Evolutionary conservation across 2,888 invertebrate genomes (phyloP).

Genomic region (Hirtodrosophila histrioides): DNA sequence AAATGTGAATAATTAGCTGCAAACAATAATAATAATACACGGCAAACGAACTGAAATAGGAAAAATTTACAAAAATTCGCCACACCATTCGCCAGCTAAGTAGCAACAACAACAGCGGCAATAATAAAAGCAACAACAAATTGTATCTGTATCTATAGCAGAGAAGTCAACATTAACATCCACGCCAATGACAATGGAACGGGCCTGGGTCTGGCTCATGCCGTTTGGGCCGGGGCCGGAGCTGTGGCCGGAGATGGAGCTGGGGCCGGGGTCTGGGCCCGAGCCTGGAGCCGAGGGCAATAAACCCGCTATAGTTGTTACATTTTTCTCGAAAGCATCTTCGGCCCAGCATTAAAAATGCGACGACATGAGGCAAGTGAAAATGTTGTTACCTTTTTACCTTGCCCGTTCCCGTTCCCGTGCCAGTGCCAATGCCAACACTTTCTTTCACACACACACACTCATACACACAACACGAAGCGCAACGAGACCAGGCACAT

Average conservation of each 20-base stretch:
- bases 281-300: conserved; percentile 59
- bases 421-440: conserved; percentile 40
- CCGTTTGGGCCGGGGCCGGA: conserved; percentile 23
- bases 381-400: conserved; percentile 77
- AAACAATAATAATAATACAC: conserved; percentile 63
- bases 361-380: conserved; percentile 68
- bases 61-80: conserved; percentile 74
- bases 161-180: conserved; percentile 26
- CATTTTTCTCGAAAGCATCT: conserved; percentile 65
- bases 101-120: conserved; percentile 20
- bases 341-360: conserved; percentile 66
- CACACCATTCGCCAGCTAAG: conserved; percentile 59
- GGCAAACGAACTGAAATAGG: conserved; percentile 68
- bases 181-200: conserved; percentile 74
- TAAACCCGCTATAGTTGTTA: conserved; percentile 64
- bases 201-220: conserved; percentile 33
- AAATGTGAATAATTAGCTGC: conserved; percentile 80
- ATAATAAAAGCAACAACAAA: conserved; percentile 30
- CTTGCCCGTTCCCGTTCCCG: conserved; percentile 38
- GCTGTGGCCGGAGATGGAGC: conserved; percentile 11
- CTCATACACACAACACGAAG: conserved; percentile 11
- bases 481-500: conserved; percentile 33
- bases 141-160: conserved; percentile 57
- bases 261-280: conserved; percentile 5
- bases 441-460: conserved; percentile 64